phyloP scores from a whole-genome alignment of 2,797 vertebrate species.

The Botia kubotai region DNA sequence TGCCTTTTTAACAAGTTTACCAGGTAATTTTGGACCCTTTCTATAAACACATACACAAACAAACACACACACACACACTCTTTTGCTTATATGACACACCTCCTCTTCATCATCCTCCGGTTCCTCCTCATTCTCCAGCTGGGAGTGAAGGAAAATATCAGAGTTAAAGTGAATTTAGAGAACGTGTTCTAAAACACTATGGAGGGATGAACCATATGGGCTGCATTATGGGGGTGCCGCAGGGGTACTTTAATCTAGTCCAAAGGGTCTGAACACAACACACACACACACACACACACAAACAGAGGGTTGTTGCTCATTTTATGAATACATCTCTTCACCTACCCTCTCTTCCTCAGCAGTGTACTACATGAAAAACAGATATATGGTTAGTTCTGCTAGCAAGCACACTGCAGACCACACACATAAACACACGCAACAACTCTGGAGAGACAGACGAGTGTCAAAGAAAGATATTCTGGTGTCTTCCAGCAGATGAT shows the following conservation, averaged over 20 bases:
- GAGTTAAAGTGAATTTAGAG: neutral
- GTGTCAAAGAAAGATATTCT: neutral
- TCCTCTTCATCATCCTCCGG: conserved; percentile 75
- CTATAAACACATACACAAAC: neutral
- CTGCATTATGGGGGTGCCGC: neutral
- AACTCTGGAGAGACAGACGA: neutral
- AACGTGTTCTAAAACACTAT: neutral
- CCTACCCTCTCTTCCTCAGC: conserved; percentile 81
- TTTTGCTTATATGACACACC: conserved; percentile 70
- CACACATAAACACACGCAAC: conserved; percentile 49
- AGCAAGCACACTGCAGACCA: conserved; percentile 2
- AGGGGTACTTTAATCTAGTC: neutral
- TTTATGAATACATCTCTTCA: conserved; percentile 38
- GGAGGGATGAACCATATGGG: neutral
- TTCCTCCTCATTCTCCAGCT: conserved; percentile 81
- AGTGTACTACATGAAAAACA: conserved; percentile 69
- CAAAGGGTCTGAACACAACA: conserved; percentile 6
- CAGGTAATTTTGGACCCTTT: neutral
- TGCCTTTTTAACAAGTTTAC: neutral
- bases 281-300: neutral
- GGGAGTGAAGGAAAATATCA: conserved; percentile 47
- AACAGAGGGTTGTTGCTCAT: neutral
- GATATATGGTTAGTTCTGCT: neutral
- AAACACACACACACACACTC: conserved; percentile 1
- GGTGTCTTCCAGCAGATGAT: neutral